These are phyloP conservation scores for Gymnoscelis rufifasciata DNA, from an alignment of 2,888 invertebrate species.

Conservation along the genomic window DNA sequence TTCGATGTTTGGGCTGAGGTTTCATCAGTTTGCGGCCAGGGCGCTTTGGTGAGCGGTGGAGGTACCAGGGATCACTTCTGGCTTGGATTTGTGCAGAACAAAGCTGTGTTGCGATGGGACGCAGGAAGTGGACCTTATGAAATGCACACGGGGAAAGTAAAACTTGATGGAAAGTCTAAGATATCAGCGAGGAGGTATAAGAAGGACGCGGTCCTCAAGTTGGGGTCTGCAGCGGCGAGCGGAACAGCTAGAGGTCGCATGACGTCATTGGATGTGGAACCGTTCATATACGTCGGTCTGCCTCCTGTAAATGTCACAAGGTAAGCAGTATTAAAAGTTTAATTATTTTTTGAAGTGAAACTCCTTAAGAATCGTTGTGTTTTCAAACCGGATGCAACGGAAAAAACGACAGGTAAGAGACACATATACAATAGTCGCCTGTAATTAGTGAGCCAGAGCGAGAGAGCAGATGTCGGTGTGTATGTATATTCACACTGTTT, in stretches of 20 bases:
- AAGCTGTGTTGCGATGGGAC: conserved; percentile 62
- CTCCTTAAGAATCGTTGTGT: too few relatives aligned
- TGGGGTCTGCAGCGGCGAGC: conserved; percentile 53
- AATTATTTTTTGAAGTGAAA: too few relatives aligned
- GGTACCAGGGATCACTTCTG: conserved; percentile 69
- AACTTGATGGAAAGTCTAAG: conserved; percentile 56
- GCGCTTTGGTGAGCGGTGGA: conserved; percentile 60
- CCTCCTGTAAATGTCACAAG: conserved; percentile 66
- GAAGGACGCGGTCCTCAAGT: conserved; percentile 62
- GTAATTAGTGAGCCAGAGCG: too few relatives aligned
- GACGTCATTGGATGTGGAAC: conserved; percentile 66
- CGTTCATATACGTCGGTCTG: conserved; percentile 61
- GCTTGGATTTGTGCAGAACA: conserved; percentile 63
- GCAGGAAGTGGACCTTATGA: conserved; percentile 65
- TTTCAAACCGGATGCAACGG: too few relatives aligned
- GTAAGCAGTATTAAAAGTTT: too few relatives aligned
- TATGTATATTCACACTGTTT: too few relatives aligned
- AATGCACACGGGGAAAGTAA: conserved; percentile 58
- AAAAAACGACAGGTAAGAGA: too few relatives aligned
- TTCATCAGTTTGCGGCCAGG: conserved; percentile 61
- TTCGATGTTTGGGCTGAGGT: conserved; percentile 74
- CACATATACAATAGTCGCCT: too few relatives aligned
- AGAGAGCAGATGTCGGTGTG: too few relatives aligned
- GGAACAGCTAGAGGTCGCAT: conserved; percentile 63
- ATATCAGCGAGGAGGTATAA: conserved; percentile 66